Evolutionary conservation across 2,797 vertebrate species (phyloP), one percentile per base, ranked within the genome.

Genomic region (Argentina silus): DNA sequence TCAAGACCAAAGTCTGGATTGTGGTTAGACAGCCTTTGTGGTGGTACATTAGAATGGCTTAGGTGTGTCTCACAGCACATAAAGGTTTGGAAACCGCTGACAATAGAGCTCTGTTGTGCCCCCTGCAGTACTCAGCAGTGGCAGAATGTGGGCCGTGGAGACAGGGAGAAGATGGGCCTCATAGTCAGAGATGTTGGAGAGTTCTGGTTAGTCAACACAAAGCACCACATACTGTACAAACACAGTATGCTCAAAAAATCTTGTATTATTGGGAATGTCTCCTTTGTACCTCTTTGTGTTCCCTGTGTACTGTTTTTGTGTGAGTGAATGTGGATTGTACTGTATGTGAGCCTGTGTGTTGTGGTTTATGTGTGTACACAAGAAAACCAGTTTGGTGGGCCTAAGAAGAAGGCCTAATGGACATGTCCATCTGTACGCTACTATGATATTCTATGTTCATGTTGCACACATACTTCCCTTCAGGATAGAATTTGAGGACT

Each of bases 401-500:
- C 27, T 36, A 36, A 36, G 27, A 36, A 36, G 27, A 36, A 36
- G 27, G 27, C 27, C 27, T 36, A 36, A 36, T 4, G 27, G 27
- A 36, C 27, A 36, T 36, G 27, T 36, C 27, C 27, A 36, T 4
- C 27, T 36, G 27, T 36, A 36, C 27, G 27, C 27, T 4, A 36
- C 27, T 2, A 4, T 36, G 27, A 36, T 36, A 1, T 36, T 36
- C 4, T 36, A 36, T 36, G 27, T 36, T 36, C 27, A 36, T 36
- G 27, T 36, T 1, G 27, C 27, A 36, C 27, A 36, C 27, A 36
- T 36, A 36, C 27, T 36, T 19, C 48, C 4, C n/a, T n/a, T 67
- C 76, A 95, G 94, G 95, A 95, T 95, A 93, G 92, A 94, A 60
- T 94, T 95, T 65, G 82, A 91, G 77, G 94, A 95, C 77, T 95